phyloP scores from a whole-genome alignment of 2,797 vertebrate species.

The Centroberyx gerrardi region DNA sequence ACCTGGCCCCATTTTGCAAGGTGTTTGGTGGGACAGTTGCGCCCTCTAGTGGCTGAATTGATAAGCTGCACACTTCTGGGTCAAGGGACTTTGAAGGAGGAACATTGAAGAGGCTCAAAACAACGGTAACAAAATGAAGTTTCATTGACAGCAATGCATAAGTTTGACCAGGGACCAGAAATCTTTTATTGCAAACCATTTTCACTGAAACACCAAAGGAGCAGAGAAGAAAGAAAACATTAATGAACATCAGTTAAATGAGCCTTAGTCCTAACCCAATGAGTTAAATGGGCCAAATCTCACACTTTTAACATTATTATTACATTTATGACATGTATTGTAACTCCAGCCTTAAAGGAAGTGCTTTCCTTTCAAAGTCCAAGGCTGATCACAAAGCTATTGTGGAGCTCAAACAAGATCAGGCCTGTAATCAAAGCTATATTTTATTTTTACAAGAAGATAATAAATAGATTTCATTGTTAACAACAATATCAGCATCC shows the following conservation, averaged over 20 bases:
- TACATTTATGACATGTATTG: not conserved
- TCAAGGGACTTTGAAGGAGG: not conserved
- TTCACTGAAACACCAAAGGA: constrained; percentile 36
- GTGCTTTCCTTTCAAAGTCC: not conserved
- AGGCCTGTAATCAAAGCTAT: too few relatives aligned
- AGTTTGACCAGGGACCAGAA: not conserved
- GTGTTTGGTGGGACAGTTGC: not conserved
- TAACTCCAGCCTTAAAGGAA: not conserved
- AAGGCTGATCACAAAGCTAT: not conserved
- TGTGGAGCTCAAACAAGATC: not conserved
- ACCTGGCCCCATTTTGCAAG: not conserved
- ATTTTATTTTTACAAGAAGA: too few relatives aligned
- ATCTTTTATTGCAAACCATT: not conserved
- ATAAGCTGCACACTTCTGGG: constrained; percentile 2
- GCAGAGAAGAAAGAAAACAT: constrained; percentile 25
- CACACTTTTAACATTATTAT: not conserved
- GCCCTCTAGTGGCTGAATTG: constrained; percentile 51
- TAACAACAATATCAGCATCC: too few relatives aligned
- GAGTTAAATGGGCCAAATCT: constrained; percentile 13
- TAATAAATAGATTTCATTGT: too few relatives aligned
- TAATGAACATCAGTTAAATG: not conserved
- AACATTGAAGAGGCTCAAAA: not conserved
- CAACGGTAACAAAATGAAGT: not conserved
- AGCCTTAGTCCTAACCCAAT: not conserved
- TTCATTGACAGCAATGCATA: constrained; percentile 21